Base-by-base conservation (phyloP, 2,888 invertebrate genomes). In the Zygogramma bicolorata region DNA sequence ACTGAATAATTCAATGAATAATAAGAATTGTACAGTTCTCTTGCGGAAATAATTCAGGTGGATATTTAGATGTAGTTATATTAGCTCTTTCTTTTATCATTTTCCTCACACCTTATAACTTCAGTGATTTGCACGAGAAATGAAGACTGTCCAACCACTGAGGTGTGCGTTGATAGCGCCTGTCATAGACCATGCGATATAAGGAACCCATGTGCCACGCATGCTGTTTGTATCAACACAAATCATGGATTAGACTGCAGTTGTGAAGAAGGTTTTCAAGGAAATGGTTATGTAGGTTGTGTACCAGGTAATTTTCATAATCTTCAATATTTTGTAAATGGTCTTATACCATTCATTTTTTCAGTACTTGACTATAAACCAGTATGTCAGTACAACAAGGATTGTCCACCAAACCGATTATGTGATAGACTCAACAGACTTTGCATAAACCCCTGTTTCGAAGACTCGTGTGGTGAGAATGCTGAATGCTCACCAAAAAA, bases 321-420 rank as follows among this genome's bases (percentile, higher is more conserved):
- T 18, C 20, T 20, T 46, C 2, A 53, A 22, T 25, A 6, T 53
- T 10, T n/a, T 27, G 27, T n/a, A n/a, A 27, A 53, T 53, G 4
- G n/a, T 53, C n/a, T 27, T 4, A 42, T 31, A 8, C 13, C 40
- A 38, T 38, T 42, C 5, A 5, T 31, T 34, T 67, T 79, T 79
- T 71, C 68, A 84, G 84, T 83, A n/a, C 34, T 65, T 10, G 81
- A 83, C 66, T 81, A 88, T 75, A 88, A 88, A 80, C 89, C 91
- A 78, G 90, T 95, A 65, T 96, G 96, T 85, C 96, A 96, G 85
- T 95, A 95, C 86, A 96, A 96, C 83, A 95, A 95, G 88, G 96
- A 96, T 83, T 97, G 96, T 84, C 95, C 95, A 67, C 94, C 94
- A n/a, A 91, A 93, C 81, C 92, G 94, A 81, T 88, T 95, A 22